Percentiles rank a stretch among this genome's conserved stretches.
These are phyloP conservation scores for Hucho hucho DNA, from an alignment of 2,113 vertebrate species.

Conservation along the genomic window DNA sequence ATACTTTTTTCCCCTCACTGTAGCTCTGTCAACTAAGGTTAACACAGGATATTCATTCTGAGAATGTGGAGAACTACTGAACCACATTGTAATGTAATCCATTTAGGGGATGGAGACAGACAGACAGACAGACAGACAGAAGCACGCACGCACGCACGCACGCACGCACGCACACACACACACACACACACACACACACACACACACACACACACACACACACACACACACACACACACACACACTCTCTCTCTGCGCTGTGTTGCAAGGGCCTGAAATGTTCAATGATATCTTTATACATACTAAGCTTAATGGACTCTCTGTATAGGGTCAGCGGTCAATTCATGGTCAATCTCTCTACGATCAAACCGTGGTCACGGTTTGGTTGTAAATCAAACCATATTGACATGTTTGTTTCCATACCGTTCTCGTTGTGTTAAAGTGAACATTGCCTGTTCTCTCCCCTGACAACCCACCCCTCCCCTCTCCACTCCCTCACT, in stretches of 20 bases:
- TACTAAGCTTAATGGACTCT: constrained; percentile 40
- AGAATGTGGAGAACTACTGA: not conserved
- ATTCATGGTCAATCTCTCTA: constrained; percentile 48
- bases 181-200: no score
- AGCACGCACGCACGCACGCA: no score
- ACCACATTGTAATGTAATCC: not conserved
- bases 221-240: no score
- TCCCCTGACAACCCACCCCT: not conserved
- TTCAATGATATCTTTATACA: constrained; percentile 25
- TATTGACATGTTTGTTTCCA: constrained; percentile 21
- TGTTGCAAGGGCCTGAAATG: constrained; percentile 55
- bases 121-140: no score
- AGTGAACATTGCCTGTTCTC: not conserved
- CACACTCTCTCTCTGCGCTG: no score
- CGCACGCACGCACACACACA: no score
- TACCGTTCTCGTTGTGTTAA: constrained; percentile 15
- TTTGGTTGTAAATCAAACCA: constrained; percentile 55
- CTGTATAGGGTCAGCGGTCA: constrained; percentile 52
- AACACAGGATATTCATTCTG: not conserved
- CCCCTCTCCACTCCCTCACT: not conserved
- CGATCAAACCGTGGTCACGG: constrained; percentile 48
- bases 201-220: no score
- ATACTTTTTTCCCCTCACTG: no score
- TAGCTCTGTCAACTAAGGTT: not conserved
- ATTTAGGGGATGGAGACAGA: constrained; percentile 2